Conservation (phyloP, 2,113 vertebrate species). For the Colius striatus region DNA sequence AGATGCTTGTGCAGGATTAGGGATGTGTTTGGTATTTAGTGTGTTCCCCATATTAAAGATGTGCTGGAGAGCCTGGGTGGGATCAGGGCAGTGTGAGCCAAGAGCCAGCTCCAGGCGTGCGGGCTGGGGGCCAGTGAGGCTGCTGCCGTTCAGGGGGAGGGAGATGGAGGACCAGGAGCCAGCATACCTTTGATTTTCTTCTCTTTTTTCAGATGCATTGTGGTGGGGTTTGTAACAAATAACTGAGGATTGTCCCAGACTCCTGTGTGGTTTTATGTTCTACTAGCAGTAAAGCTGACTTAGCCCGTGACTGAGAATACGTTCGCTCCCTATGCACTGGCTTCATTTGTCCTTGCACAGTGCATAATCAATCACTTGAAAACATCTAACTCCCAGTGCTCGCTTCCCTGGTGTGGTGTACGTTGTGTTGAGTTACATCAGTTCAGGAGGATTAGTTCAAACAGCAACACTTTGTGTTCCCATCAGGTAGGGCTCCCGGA, state of each 20-base stretch:
- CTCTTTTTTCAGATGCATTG: background rate
- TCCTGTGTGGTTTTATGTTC: background rate
- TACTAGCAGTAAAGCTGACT: background rate
- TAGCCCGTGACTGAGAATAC: background rate
- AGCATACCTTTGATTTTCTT: background rate
- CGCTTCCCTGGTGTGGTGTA: background rate
- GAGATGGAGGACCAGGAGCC: background rate
- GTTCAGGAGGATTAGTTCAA: background rate
- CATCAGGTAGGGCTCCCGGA: background rate
- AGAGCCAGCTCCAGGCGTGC: background rate
- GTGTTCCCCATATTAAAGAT: background rate
- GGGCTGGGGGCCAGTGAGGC: background rate
- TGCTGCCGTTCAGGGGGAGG: background rate
- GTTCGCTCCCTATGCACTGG: background rate
- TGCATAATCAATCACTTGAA: slow-evolving; percentile 36
- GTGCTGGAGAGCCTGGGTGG: background rate
- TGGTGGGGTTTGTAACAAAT: background rate
- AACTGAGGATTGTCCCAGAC: background rate
- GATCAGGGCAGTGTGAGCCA: accelerated
- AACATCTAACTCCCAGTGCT: background rate
- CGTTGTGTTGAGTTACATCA: background rate
- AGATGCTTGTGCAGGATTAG: background rate
- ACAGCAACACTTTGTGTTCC: background rate
- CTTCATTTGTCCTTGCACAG: slow-evolving; percentile 28
- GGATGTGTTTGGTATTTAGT: background rate